Evolutionary conservation across 2,888 invertebrate genomes (phyloP).

Genomic region (Pristionchus arcanus): DNA sequence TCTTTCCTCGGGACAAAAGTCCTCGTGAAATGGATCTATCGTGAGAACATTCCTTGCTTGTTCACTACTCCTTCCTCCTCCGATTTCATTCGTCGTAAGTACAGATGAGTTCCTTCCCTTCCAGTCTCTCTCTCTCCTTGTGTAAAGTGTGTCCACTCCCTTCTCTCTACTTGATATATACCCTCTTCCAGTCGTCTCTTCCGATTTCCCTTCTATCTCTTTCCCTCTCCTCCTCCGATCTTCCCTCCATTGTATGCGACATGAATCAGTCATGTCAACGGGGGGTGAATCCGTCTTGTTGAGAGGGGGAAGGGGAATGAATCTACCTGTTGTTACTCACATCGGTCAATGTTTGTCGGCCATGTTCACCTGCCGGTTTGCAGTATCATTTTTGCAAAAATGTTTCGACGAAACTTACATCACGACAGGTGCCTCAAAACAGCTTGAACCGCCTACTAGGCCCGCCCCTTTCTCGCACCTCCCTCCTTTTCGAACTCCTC

Average conservation of each 20-base stretch:
- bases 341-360: not conserved
- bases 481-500: not conserved
- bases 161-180: conserved; percentile 44
- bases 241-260: conserved; percentile 40
- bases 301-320: not conserved
- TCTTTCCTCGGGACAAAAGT: not conserved
- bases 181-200: conserved; percentile 44
- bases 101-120: conserved; percentile 45
- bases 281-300: conserved; percentile 37
- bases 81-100: not conserved
- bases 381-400: not conserved
- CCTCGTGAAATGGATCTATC: not conserved
- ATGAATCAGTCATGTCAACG: conserved; percentile 45
- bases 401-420: not conserved
- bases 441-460: not conserved
- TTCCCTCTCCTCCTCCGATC: conserved; percentile 32
- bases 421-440: not conserved
- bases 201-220: conserved; percentile 9
- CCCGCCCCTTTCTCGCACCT: not conserved
- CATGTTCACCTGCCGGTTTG: not conserved
- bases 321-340: conserved; percentile 41
- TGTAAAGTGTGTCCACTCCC: conserved; percentile 47
- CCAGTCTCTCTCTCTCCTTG: conserved; percentile 46
- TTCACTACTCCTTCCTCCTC: conserved; percentile 18
- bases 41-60: not conserved